Conservation (phyloP, 2,888 invertebrate species). For the Platycheirus albimanus region DNA sequence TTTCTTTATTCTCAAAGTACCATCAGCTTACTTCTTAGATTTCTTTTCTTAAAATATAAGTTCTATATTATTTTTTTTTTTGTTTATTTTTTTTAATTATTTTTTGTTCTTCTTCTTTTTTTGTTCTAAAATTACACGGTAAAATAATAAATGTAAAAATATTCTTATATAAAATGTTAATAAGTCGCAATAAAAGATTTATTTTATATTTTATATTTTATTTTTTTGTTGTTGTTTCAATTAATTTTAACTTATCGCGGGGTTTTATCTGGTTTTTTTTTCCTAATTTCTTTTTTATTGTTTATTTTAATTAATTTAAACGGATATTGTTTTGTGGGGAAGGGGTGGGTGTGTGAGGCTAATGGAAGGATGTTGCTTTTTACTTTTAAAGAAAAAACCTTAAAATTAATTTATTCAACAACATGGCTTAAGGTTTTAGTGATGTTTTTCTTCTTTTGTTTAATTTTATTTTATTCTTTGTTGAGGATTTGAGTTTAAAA, state of each 20-base stretch:
- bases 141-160: constrained; percentile 74
- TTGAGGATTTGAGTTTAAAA: not conserved
- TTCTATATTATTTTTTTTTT: constrained; percentile 44
- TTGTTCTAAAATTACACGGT: constrained; percentile 69
- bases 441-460: constrained; percentile 56
- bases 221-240: constrained; percentile 21
- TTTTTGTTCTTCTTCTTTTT: constrained; percentile 13
- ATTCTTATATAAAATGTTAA: constrained; percentile 67
- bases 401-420: constrained; percentile 31
- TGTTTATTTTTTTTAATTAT: constrained; percentile 26
- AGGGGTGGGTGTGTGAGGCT: not conserved
- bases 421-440: constrained; percentile 30
- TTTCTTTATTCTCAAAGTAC: constrained; percentile 68
- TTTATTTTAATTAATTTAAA: constrained; percentile 21
- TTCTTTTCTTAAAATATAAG: constrained; percentile 67
- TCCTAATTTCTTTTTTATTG: constrained; percentile 12
- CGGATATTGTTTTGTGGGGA: not conserved
- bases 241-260: constrained; percentile 42
- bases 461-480: constrained; percentile 20
- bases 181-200: constrained; percentile 64
- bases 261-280: constrained; percentile 37
- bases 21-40: constrained; percentile 63
- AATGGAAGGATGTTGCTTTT: not conserved
- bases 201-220: constrained; percentile 1
- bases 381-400: not conserved